Evolutionary conservation across 1,140 invertebrate species (phyloP), one percentile per base, ranked within the genome.

Genomic region (Cylas formicarius): DNA sequence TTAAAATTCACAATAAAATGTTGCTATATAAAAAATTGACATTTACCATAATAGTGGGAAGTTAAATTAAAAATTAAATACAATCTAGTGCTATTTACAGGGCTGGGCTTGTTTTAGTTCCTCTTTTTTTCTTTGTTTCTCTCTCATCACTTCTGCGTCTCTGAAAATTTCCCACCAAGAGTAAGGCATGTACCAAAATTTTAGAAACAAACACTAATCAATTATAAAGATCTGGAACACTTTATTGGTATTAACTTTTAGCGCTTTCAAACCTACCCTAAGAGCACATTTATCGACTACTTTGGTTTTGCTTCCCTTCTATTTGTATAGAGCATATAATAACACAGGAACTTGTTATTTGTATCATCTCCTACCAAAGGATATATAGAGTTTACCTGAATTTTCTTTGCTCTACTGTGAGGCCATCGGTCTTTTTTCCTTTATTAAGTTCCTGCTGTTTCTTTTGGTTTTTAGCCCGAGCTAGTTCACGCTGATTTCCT

Each of bases 401-500:
- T 74, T 86, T 83, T 46, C 86, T 71, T 66, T 86, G 81, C 63
- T 84, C 78, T 19, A 88, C 64, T 16, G 80, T 83, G 62, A 86
- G 64, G 26, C 82, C 82, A 65, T 81, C 81, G 35, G 73, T 73
- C 56, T 61, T 74, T 66, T 82, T 81, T 48, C 75, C 80, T 65
- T 82, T 86, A 32, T 68, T 65, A 33, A 62, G 41, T 58, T 89
- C 85, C 46, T 75, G 69, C 56, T 77, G 76, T 61, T 90, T 90
- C 62, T 89, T 90, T 58, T 78, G 75, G 64, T 82, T 82, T 66
- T 90, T 90, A 48, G 76, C 77, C 39, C 88, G 74, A 45, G 87
- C 86, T 57, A 90, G 73, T 65, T 91, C 88, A 62, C 88, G 74
- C 69, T 90, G 87, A 66, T 91, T 91, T 55, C 88, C 88, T 52